phyloP scores from a whole-genome alignment of 2,888 invertebrate genomes.

The Euplexia lucipara region DNA sequence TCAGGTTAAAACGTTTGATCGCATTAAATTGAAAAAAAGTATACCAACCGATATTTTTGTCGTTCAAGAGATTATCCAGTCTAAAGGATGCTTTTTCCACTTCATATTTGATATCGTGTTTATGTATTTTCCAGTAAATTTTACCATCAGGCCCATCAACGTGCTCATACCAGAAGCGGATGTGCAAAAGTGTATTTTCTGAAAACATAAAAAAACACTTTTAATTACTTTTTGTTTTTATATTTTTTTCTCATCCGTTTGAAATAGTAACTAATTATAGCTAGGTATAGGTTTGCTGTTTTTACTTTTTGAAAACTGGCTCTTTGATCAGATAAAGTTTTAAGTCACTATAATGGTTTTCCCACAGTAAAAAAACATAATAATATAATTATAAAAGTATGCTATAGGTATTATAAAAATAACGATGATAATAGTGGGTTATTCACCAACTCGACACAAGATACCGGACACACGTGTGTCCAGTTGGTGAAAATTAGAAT shows the following conservation, averaged over 20 bases:
- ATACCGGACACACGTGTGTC: too few relatives aligned
- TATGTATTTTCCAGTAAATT: conserved; percentile 81
- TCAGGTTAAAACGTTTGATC: too few relatives aligned
- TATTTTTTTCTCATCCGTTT: background rate
- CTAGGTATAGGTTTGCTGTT: background rate
- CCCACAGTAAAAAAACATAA: background rate
- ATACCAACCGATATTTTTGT: conserved; percentile 76
- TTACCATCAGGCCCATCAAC: conserved; percentile 75
- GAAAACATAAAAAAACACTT: too few relatives aligned
- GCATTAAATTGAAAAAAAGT: too few relatives aligned
- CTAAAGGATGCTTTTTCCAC: conserved; percentile 79
- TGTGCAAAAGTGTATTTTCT: conserved; percentile 79
- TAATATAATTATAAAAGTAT: too few relatives aligned
- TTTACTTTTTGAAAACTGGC: background rate
- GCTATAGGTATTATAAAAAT: background rate
- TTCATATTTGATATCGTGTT: conserved; percentile 81
- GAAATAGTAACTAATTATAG: background rate
- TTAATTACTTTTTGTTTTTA: too few relatives aligned
- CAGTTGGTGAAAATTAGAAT: too few relatives aligned
- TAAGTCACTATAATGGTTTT: background rate
- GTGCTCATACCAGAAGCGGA: conserved; percentile 81
- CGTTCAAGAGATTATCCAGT: conserved; percentile 79
- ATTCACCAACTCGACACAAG: too few relatives aligned
- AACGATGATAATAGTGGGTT: background rate
- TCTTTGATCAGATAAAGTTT: background rate